Base-by-base conservation (phyloP, 2,888 invertebrate species). In the Plemyria rubiginata region DNA sequence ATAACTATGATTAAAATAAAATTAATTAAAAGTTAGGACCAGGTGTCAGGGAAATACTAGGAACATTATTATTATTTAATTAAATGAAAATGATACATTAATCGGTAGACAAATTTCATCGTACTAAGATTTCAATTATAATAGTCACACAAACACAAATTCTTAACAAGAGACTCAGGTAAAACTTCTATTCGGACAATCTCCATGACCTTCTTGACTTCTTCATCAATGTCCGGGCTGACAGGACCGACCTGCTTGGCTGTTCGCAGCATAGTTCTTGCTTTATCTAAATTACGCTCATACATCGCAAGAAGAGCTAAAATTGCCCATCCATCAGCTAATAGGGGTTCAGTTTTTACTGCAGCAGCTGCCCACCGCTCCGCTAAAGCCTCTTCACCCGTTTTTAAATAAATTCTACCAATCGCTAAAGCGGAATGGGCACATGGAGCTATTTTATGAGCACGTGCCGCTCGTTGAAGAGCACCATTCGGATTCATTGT, bases 291-390 rank as follows among this genome's bases (percentile, higher is more conserved):
- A 28, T 87, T 75, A 50, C 76, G 79, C 41, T 85, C 80, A 49
- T 80, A 73, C 79, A 90, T 83, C 8, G 88, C 88, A 41, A 90
- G 68, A 15, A 88, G 52, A n/a, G 86, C 83, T 65, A 92, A 68
- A 65, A 88, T 74, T 3, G 88, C 90, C 92, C 92, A 92, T 0
- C 85, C 92, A 71, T 92, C 90, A 4, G 92, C 80, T 32, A 92
- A 72, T 29, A 83, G 70, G 0, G 92, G 90, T 65, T 92, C 92
- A 22, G 75, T 60, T 58, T 87, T 87, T 0, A 92, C 89, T 43
- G 92, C 87, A 43, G 71, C 84, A 0, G 89, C 79, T 5, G 83
- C 82, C 92, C 92, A 92, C 9, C 88, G 84, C 64, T 88, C 85
- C 9, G 92, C 87, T 54, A 84, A 72, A 28, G 65, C 65, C n/a